Base-by-base conservation (phyloP, 2,113 vertebrate species). In the Silurus meridionalis region DNA sequence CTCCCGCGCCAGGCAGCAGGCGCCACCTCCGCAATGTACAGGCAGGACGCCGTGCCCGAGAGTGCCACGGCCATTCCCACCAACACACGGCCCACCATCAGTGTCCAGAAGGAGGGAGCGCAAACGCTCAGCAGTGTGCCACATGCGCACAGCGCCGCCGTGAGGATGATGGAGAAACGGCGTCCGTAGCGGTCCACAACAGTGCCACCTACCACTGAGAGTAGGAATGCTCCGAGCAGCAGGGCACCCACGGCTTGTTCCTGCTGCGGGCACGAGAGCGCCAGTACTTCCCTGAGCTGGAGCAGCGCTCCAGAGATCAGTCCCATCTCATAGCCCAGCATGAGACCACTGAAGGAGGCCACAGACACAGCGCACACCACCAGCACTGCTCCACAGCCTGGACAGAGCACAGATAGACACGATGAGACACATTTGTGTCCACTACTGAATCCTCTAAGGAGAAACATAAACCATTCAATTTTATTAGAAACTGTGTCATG, bases 21-120 rank as follows among this genome's bases (percentile, higher is more conserved):
- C 0, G 97, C 97, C 8, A 99, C 98, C 93, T 99, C 98, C 0
- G 98, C 97, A 0, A 98, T 96, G 80, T 99, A 99, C 28, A 99
- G 95, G 82, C 98, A 99, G 0, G 97, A 97, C 8, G 96, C 97
- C 0, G 96, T 97, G 3, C 97, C 96, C 0, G 97, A 98, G 23
- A 98, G 92, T 0, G 97, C 95, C 23, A 97, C 97, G n/a, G 97
- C 97, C 93, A 98, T 93, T 61, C 98, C 98, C 9, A 98, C 93
- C 17, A 96, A 91, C 8, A 96, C 90, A 21, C 98, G 94, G n/a
- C 97, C 98, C 28, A 93, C 72, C 0, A 96, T 92, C 10, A 99
- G 93, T 1, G 94, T 61, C 19, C 90, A 64, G 4, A 97, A 95
- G 0, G 97, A 97, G 21, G 93, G 90, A 63, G 91, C 87, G 37